These are phyloP conservation scores for Gopherus evgoodei DNA, from an alignment of 2,113 vertebrate species.

Conservation along the genomic window DNA sequence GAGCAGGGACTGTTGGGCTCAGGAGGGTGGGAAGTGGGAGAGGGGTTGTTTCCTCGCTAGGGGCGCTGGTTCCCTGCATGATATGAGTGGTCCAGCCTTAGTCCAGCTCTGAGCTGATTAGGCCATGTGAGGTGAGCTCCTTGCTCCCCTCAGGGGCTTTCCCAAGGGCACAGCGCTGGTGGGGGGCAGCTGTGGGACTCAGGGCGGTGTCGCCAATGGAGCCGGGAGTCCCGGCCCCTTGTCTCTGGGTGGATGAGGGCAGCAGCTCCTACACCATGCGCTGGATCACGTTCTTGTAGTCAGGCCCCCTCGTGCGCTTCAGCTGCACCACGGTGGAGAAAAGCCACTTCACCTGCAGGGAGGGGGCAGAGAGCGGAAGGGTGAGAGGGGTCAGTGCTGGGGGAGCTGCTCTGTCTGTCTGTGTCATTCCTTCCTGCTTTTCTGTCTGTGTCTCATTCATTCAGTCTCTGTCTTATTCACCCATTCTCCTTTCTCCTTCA, in stretches of 20 bases:
- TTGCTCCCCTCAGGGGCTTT: fast-evolving
- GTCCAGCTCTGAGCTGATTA: not conserved
- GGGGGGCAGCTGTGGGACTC: not conserved
- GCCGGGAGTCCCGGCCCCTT: not conserved
- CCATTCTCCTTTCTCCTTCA: not conserved
- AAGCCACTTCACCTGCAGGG: constrained; percentile 63
- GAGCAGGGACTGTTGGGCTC: not conserved
- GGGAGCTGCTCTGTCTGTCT: not conserved
- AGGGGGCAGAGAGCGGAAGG: fast-evolving
- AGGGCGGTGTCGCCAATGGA: not conserved
- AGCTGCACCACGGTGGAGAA: too few relatives aligned
- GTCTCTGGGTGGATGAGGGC: too few relatives aligned
- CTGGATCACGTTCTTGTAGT: too few relatives aligned
- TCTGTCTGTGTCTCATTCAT: too few relatives aligned
- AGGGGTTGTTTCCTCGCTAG: not conserved
- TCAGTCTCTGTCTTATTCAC: not conserved
- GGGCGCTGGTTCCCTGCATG: not conserved
- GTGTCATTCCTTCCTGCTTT: not conserved
- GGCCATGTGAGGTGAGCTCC: not conserved
- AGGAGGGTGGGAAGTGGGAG: not conserved
- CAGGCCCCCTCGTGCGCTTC: too few relatives aligned
- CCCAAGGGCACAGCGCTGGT: fast-evolving
- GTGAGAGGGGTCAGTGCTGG: fast-evolving
- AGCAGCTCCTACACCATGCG: too few relatives aligned
- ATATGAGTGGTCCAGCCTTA: not conserved